Evolutionary conservation across 2,888 invertebrate genomes (phyloP).

Genomic region (Sarcophaga rosellei): DNA sequence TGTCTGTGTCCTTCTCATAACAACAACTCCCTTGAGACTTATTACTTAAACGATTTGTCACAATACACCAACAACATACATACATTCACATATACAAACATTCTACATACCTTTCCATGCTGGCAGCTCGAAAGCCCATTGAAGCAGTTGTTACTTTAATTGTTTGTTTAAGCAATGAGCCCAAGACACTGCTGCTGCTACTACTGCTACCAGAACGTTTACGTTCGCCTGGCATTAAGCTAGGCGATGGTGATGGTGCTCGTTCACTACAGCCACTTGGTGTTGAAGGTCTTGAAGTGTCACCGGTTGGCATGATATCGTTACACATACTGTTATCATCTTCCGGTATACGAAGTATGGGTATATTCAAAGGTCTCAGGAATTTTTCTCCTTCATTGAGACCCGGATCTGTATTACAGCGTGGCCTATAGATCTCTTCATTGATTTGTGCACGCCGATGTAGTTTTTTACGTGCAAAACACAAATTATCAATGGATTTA

Average conservation of each 20-base stretch:
- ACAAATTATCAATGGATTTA: conserved; percentile 68
- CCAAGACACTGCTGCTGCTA: conserved; percentile 66
- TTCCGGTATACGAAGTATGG: conserved; percentile 64
- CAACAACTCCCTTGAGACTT: too few species aligned
- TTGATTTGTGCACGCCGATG: conserved; percentile 69
- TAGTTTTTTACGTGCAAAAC: conserved; percentile 67
- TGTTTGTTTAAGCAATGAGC: conserved; percentile 75
- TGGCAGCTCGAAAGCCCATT: conserved; percentile 71
- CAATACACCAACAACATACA: neutral
- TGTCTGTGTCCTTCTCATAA: too few species aligned
- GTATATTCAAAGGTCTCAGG: conserved; percentile 52
- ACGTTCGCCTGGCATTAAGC: neutral
- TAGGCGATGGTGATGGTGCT: conserved; percentile 20
- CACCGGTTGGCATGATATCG: neutral
- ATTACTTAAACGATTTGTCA: neutral
- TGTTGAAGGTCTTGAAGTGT: conserved; percentile 15
- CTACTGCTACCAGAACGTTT: conserved; percentile 44
- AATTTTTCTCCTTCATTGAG: conserved; percentile 15
- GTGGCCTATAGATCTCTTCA: conserved; percentile 73
- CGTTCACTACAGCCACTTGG: conserved; percentile 1
- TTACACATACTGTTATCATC: conserved; percentile 16
- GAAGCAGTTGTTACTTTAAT: conserved; percentile 75
- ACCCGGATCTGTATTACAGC: conserved; percentile 74
- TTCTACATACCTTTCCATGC: conserved; percentile 73
- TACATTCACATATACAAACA: neutral